These are phyloP conservation scores for Nansenia antarctica DNA, from an alignment of 2,113 vertebrate genomes.

Conservation along the genomic window DNA sequence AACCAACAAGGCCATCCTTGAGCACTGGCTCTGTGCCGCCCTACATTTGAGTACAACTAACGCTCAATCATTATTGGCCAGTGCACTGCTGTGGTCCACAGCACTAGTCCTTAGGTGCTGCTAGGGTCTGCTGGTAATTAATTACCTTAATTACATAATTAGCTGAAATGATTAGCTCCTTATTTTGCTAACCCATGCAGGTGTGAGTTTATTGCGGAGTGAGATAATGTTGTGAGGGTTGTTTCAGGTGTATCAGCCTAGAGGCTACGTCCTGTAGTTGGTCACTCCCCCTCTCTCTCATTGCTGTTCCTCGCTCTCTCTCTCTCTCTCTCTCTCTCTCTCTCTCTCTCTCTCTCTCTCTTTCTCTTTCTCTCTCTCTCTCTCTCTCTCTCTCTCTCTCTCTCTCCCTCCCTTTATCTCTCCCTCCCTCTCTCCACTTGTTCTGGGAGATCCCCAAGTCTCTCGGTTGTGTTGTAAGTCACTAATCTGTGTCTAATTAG, in stretches of 20 bases:
- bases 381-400: background rate
- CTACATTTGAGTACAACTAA: too few relatives aligned
- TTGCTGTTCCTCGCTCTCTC: too few relatives aligned
- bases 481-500: constrained; percentile 58
- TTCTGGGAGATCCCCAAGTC: constrained; percentile 43
- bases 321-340: too few relatives aligned
- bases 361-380: background rate
- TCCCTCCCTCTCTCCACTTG: constrained; percentile 6
- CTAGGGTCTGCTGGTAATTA: constrained; percentile 71
- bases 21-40: too few relatives aligned
- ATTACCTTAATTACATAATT: constrained; percentile 73
- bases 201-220: constrained; percentile 55
- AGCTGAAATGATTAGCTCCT: constrained; percentile 74
- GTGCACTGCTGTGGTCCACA: too few relatives aligned
- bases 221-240: constrained; percentile 55
- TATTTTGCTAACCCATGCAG: constrained; percentile 55
- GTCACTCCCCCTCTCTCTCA: background rate
- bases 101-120: constrained; percentile 57
- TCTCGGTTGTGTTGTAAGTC: constrained; percentile 40
- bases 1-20: too few relatives aligned
- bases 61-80: too few relatives aligned
- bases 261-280: too few relatives aligned
- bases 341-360: background rate
- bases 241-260: constrained; percentile 19
- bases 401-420: background rate